Evolutionary conservation across 1,140 invertebrate species (phyloP), one percentile per base, ranked within the genome.

Genomic region (Psilanteris sp.): DNA sequence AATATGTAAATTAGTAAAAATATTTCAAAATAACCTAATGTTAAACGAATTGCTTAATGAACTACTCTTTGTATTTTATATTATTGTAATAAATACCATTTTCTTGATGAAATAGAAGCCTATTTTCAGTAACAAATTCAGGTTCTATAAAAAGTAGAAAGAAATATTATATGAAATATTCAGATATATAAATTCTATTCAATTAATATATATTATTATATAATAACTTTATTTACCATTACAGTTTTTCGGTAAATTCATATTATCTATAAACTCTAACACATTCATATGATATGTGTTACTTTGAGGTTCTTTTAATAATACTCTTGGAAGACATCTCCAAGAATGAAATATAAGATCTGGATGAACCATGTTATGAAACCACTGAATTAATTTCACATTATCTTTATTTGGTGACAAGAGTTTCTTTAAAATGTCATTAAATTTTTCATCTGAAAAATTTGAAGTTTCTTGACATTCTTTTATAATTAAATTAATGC

Each of bases 261-360:
- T 80, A 82, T 91, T 91, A 80, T 93, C 90, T 16, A 95, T 77
- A 9, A 95, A 82, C 44, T 91, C 89, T 15, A 95, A 83, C 74
- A 93, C 92, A 85, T 94, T 95, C 55, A 91, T 89, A 50, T 94
- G 91, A 80, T 93, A 93, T 27, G 88, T 81, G 67, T 91, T 89
- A 37, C 89, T 90, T 18, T 91, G 91, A 31, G 91, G 90, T 10
- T 85, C 87, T 79, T 91, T 90, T 4, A 88, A 86, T 24, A 89
- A 90, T 18, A 92, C 48, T n/a, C 86, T 83, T 3, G 88, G 89
- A 70, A 92, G 80, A 11, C 91, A 79, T 78, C 90, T 90, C 87
- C 92, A 92, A 3, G 89, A 85, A 61, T 89, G 87, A 71, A 91
- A 91, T 8, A 92, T 73, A 15, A 93, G 88, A 81, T 95, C 93